These are phyloP conservation scores for Beroe ovata DNA, from an alignment of 37 sponge, comb jelly and placozoan species.

Conservation along the genomic window DNA sequence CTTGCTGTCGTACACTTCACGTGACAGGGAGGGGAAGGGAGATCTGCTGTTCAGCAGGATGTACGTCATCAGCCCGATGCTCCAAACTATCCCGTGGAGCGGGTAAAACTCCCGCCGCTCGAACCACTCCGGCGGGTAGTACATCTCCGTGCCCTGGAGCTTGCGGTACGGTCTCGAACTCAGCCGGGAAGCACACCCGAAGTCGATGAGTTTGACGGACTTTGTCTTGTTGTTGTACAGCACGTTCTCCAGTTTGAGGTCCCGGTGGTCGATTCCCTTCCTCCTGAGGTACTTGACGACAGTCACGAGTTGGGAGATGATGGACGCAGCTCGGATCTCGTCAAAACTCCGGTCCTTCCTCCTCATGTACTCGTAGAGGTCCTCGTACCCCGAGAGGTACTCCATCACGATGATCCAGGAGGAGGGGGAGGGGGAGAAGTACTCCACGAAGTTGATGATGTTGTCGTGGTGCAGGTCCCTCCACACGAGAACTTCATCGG, in stretches of 20 bases:
- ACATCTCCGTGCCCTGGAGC: slow-evolving; percentile 15
- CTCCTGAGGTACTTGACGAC: slow-evolving; percentile 1
- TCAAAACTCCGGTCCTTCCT: slow-evolving; percentile 21
- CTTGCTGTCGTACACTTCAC: background rate
- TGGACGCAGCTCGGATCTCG: slow-evolving; percentile 6
- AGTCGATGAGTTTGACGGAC: slow-evolving; percentile 5
- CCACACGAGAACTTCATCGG: background rate
- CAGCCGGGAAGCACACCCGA: slow-evolving; percentile 20
- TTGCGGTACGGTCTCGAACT: background rate
- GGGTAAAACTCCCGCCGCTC: slow-evolving; percentile 27
- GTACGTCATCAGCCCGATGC: slow-evolving; percentile 13
- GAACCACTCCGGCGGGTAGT: slow-evolving; percentile 65
- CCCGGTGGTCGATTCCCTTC: slow-evolving; percentile 27
- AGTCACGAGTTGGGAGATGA: slow-evolving; percentile 10
- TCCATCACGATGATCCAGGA: slow-evolving; percentile 49
- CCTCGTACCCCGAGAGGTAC: slow-evolving; percentile 37
- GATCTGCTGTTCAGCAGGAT: slow-evolving; percentile 3
- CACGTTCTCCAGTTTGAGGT: slow-evolving; percentile 23
- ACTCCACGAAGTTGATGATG: slow-evolving; percentile 19
- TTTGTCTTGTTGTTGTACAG: slow-evolving; percentile 31
- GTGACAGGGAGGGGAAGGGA: background rate
- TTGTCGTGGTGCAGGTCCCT: background rate
- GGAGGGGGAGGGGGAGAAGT: background rate
- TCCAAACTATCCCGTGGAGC: background rate
- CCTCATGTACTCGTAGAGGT: slow-evolving; percentile 41